A percentile compares a stretch with the other conserved stretches of the same genome.
phyloP scores from a whole-genome alignment of 2,888 invertebrate species.

The Agonopterix heracliana region DNA sequence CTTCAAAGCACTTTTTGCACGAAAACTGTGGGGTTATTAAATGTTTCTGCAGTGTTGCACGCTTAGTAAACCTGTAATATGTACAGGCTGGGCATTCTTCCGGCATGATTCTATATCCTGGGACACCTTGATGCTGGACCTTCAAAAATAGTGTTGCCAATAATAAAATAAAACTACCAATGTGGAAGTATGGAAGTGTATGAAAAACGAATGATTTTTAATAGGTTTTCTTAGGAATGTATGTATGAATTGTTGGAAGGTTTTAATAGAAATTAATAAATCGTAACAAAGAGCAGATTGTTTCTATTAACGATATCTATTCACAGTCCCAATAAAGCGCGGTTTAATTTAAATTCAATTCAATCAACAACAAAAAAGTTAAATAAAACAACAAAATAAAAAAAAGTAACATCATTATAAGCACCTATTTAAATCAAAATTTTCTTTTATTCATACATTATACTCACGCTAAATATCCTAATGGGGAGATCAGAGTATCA shows the following conservation, averaged over 20 bases:
- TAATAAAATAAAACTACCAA: background rate
- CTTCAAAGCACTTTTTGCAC: constrained; percentile 25
- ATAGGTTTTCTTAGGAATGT: background rate
- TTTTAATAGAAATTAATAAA: background rate
- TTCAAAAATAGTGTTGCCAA: constrained; percentile 23
- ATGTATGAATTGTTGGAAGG: constrained; percentile 1
- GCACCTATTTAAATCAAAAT: no score
- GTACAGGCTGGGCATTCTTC: constrained; percentile 32
- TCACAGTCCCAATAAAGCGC: no score
- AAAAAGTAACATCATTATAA: no score
- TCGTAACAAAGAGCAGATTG: constrained; percentile 15
- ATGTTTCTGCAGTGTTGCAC: constrained; percentile 48
- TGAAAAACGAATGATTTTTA: background rate
- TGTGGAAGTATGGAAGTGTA: background rate
- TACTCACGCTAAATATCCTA: no score
- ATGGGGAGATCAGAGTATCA: no score
- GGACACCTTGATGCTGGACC: constrained; percentile 48
- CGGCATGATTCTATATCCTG: constrained; percentile 53
- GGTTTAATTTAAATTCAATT: no score
- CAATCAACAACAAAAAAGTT: no score
- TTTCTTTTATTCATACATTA: no score
- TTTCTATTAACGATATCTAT: constrained; percentile 7
- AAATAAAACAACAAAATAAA: no score
- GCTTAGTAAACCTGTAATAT: constrained; percentile 44
- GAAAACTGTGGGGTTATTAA: constrained; percentile 20